Conservation (phyloP, 2,113 vertebrate species). For the Nicator chloris region DNA sequence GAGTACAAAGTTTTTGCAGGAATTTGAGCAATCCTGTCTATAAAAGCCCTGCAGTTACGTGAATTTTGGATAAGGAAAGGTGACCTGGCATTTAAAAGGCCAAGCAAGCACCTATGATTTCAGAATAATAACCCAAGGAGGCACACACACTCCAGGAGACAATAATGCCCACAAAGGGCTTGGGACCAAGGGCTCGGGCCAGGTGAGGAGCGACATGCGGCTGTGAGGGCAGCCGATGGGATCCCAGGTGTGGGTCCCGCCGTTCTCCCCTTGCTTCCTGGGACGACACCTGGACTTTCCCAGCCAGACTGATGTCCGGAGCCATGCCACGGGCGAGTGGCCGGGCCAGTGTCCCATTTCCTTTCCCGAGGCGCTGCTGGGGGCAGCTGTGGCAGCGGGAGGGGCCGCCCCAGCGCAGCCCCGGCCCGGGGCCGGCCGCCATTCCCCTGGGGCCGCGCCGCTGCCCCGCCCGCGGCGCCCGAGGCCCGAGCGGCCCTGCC, state of each 20-base stretch:
- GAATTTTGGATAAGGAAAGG: neutral
- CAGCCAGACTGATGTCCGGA: no score
- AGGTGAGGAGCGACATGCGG: accelerated
- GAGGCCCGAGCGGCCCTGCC: accelerated
- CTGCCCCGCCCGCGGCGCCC: no score
- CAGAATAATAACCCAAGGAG: neutral
- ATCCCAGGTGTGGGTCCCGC: accelerated
- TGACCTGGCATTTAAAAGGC: neutral
- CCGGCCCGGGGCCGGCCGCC: neutral
- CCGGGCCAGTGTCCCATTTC: accelerated
- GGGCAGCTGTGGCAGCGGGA: accelerated
- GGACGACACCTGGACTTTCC: accelerated
- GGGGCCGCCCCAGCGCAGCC: no score
- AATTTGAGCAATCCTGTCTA: neutral
- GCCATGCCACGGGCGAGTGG: accelerated
- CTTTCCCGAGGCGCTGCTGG: neutral
- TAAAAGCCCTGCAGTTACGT: neutral
- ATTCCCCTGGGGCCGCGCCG: neutral
- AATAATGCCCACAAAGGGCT: neutral
- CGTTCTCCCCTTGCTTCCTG: accelerated
- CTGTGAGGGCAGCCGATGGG: accelerated
- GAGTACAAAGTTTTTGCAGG: neutral
- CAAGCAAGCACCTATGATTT: neutral
- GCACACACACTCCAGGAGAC: neutral
- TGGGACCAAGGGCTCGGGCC: accelerated